Conservation (phyloP, 1,140 invertebrate genomes). For the Lordiphosa stackelbergi region DNA sequence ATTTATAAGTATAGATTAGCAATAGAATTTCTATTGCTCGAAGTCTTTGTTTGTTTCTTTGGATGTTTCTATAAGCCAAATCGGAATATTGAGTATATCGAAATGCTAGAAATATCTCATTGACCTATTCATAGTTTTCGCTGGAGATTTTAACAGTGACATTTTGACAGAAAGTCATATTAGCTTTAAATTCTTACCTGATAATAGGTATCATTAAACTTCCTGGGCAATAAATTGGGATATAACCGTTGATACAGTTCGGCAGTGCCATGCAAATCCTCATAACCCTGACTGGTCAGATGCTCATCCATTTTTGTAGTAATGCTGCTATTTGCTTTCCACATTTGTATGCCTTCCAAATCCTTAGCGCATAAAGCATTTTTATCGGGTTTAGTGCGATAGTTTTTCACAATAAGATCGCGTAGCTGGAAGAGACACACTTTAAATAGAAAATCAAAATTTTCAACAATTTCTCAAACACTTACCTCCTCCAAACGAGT, state of each 20-base stretch:
- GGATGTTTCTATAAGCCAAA: too few relatives aligned
- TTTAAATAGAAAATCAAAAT: slow-evolving; percentile 1
- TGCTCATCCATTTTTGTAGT: slow-evolving; percentile 79
- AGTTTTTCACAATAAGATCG: slow-evolving; percentile 80
- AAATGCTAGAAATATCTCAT: too few relatives aligned
- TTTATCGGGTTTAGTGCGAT: slow-evolving; percentile 73
- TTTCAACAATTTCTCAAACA: neutral
- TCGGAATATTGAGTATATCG: too few relatives aligned
- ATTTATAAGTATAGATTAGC: too few relatives aligned
- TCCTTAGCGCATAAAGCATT: slow-evolving; percentile 80
- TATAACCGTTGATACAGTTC: slow-evolving; percentile 80
- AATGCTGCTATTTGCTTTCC: slow-evolving; percentile 81
- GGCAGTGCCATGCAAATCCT: slow-evolving; percentile 81
- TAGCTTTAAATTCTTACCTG: slow-evolving; percentile 52
- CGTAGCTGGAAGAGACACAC: slow-evolving; percentile 38
- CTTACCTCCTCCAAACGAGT: slow-evolving; percentile 78
- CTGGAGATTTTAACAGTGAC: too few relatives aligned
- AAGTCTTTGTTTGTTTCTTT: too few relatives aligned
- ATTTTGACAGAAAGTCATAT: too few relatives aligned
- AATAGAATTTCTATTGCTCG: too few relatives aligned
- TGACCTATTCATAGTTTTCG: too few relatives aligned
- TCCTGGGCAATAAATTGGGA: slow-evolving; percentile 66
- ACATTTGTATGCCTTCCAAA: slow-evolving; percentile 79
- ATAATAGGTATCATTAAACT: slow-evolving; percentile 55
- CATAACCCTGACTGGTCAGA: slow-evolving; percentile 80